phyloP scores from a whole-genome alignment of 2,113 vertebrate species.

The Genyomyrus donnyi region DNA sequence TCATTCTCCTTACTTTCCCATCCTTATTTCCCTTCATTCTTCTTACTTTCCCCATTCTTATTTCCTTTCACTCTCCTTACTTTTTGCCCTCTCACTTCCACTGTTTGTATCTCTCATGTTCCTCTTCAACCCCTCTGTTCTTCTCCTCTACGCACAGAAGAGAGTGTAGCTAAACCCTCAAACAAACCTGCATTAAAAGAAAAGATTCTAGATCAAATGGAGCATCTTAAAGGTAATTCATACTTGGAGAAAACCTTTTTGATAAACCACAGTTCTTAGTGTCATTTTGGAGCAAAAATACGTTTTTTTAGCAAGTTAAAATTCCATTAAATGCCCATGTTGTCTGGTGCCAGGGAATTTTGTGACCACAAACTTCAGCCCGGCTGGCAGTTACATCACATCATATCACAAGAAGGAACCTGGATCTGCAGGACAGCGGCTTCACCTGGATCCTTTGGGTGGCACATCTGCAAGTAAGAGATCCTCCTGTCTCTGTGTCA shows the following conservation, averaged over 20 bases:
- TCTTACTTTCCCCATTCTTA: too few species aligned
- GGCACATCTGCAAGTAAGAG: constrained; percentile 66
- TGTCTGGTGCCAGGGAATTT: constrained; percentile 63
- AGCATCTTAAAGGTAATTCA: constrained; percentile 72
- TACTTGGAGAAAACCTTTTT: neutral
- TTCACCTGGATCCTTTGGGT: constrained; percentile 77
- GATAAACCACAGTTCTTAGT: neutral
- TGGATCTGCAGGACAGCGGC: constrained; percentile 82
- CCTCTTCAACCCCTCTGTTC: constrained; percentile 29
- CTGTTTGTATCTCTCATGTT: neutral
- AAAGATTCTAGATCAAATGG: constrained; percentile 68
- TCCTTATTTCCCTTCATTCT: too few species aligned
- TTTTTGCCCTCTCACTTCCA: neutral
- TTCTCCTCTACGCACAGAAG: constrained; percentile 57
- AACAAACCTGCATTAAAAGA: constrained; percentile 73
- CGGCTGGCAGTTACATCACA: constrained; percentile 65
- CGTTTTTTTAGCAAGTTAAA: neutral
- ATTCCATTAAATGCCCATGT: neutral
- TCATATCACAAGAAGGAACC: constrained; percentile 91
- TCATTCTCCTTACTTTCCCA: too few species aligned
- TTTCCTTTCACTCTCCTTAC: neutral
- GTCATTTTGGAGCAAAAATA: neutral
- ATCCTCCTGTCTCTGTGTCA: neutral
- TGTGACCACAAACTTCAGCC: constrained; percentile 69
- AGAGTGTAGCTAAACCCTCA: constrained; percentile 64